A percentile compares a stretch with the other conserved stretches of the same genome.
phyloP scores from a whole-genome alignment of 37 sponge, comb jelly and placozoan genomes.

The Axinella damicornis region DNA sequence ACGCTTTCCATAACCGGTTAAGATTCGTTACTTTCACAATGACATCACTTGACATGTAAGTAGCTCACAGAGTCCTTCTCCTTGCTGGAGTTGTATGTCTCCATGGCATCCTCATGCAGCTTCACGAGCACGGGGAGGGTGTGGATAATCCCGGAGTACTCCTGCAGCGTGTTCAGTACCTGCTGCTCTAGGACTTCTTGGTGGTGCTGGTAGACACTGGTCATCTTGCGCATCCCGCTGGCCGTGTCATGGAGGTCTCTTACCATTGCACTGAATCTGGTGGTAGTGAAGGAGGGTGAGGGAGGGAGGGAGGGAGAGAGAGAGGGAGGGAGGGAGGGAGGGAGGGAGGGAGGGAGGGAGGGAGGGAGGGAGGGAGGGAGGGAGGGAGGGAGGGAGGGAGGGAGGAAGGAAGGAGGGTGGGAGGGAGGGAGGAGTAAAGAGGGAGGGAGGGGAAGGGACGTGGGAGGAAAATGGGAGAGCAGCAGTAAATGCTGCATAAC shows the following conservation, averaged over 20 bases:
- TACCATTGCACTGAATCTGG: constrained; percentile 59
- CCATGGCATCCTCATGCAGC: constrained; percentile 85
- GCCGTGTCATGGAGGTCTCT: constrained; percentile 55
- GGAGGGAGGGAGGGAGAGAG: background rate
- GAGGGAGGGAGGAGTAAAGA: no score
- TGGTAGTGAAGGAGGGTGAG: no score
- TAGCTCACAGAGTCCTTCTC: constrained; percentile 77
- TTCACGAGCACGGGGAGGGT: constrained; percentile 79
- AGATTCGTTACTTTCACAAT: no score
- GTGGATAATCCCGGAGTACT: constrained; percentile 76
- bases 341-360: background rate
- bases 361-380: background rate
- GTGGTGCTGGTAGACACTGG: constrained; percentile 21
- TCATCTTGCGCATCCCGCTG: constrained; percentile 27
- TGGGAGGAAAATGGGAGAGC: no score
- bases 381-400: no score
- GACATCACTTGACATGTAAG: no score
- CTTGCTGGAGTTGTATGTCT: constrained; percentile 67
- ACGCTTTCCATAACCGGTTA: no score
- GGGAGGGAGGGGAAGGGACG: no score
- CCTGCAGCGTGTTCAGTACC: constrained; percentile 28
- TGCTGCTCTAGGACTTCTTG: constrained; percentile 64
- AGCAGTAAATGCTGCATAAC: no score
- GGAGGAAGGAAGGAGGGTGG: background rate
- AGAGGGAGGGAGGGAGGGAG: background rate